Conservation (phyloP, 92 coral and sea anemone species). For the Meandrina meandrites region DNA sequence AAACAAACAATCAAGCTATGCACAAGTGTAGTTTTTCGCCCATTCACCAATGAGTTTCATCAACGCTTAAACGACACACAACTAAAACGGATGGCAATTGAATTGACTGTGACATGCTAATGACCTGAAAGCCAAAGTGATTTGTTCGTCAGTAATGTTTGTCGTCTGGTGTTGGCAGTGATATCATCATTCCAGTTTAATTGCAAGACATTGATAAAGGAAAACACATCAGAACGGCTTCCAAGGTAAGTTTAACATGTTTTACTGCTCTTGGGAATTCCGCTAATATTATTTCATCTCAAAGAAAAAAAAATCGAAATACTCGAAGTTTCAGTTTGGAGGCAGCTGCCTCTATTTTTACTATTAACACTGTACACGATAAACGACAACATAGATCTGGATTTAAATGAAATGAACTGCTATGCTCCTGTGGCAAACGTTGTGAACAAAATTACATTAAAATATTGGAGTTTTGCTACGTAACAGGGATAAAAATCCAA, state of each 20-base stretch:
- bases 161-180: not conserved
- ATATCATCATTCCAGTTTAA: not conserved
- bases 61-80: not conserved
- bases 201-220: not conserved
- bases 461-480: not conserved
- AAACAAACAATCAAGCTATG: not conserved
- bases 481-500: not conserved
- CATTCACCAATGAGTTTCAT: constrained; percentile 6
- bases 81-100: constrained; percentile 4
- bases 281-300: not conserved
- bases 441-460: not conserved
- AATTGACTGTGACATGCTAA: not conserved
- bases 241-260: not conserved
- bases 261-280: not conserved
- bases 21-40: not conserved
- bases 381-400: not conserved
- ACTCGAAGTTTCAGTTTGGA: not conserved
- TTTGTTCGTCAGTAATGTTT: not conserved
- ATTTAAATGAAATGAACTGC: not conserved
- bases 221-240: not conserved
- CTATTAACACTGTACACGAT: not conserved
- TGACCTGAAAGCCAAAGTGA: not conserved
- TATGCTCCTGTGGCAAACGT: not conserved
- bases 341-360: not conserved
- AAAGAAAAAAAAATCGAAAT: not conserved